These are phyloP conservation scores for Cryptocheilus praepositus DNA, from an alignment of 2,888 invertebrate genomes.

Conservation along the genomic window DNA sequence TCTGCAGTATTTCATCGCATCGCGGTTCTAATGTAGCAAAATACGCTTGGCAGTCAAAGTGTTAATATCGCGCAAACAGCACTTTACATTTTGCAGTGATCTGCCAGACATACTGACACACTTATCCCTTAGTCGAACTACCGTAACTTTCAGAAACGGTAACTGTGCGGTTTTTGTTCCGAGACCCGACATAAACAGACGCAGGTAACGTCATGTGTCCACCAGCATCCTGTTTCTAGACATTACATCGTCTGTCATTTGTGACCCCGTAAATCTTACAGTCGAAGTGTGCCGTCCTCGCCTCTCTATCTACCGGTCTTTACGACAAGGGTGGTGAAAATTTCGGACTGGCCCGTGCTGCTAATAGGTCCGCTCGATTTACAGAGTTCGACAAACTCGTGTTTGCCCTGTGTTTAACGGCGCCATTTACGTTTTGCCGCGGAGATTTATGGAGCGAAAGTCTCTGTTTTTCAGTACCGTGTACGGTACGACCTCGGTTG, in stretches of 20 bases:
- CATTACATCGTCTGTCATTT: too few species aligned
- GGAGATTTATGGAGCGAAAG: conserved; percentile 47
- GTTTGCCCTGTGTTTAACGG: conserved; percentile 15
- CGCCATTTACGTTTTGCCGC: conserved; percentile 15
- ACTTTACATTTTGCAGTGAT: too few species aligned
- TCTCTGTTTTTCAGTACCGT: conserved; percentile 27
- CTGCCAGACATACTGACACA: too few species aligned
- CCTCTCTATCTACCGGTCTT: background rate
- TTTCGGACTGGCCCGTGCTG: conserved; percentile 11
- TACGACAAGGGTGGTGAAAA: conserved; percentile 13
- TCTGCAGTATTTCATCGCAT: too few species aligned
- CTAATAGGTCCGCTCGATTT: background rate
- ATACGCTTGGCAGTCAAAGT: too few species aligned
- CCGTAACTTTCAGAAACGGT: too few species aligned
- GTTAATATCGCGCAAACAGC: too few species aligned
- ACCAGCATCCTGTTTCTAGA: too few species aligned
- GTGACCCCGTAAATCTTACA: conserved; percentile 11
- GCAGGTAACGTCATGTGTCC: background rate
- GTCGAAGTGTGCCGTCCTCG: conserved; percentile 1
- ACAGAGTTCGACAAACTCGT: conserved; percentile 6
- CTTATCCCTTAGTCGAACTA: too few species aligned
- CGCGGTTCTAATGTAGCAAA: too few species aligned
- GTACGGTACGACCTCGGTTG: conserved; percentile 4
- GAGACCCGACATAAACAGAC: background rate
- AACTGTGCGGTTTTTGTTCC: background rate